Base-by-base conservation (phyloP, 2,797 vertebrate species). In the Columba guinea region DNA sequence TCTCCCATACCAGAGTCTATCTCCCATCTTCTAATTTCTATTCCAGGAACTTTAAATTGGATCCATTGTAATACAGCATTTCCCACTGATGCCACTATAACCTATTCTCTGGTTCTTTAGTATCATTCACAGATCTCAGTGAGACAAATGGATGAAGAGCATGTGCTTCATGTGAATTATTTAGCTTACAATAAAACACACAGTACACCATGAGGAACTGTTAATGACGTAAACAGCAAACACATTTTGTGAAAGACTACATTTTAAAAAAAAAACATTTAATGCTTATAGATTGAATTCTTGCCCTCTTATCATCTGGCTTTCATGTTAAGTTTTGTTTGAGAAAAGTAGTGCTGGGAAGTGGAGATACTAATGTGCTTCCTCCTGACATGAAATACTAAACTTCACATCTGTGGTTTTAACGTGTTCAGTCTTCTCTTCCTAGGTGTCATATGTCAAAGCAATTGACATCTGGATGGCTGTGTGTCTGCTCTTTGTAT, bases 391-490 rank as follows among this genome's bases (percentile, higher is more conserved):
- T 35, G 30, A 69, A 58, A 94, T 34, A 71, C 46, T 65, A 28
- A 73, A 70, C 37, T 82, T 84, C 13, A 30, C 67, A 73, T 93
- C 64, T 90, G 84, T 83, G 69, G 28, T 67, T 93, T 91, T 78
- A 83, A 65, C 34, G 48, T 9, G 23, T 53, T 82, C 30, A 9
- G 16, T 68, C n/a, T 71, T 63, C 58, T 80, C 35, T 96, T 52
- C n/a, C 2, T n/a, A 99, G 99, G 99, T 99, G 49, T 99, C 99
- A 0, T 99, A 99, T 41, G 99, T 99, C 51, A 99, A 99, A 97
- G 99, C 99, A 0, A 99, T 99, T 89, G 99, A 99, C 96, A 99
- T 99, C 96, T 99, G 99, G 99, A 99, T 99, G 99, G 99, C 99
- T 0, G 99, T 99, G 13, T 99, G 99, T 87, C 98, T 99, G 84